Percentiles rank a stretch among this genome's conserved stretches.
phyloP scores from a whole-genome alignment of 92 coral and sea anemone genomes.

The Zoanthus sociatus region DNA sequence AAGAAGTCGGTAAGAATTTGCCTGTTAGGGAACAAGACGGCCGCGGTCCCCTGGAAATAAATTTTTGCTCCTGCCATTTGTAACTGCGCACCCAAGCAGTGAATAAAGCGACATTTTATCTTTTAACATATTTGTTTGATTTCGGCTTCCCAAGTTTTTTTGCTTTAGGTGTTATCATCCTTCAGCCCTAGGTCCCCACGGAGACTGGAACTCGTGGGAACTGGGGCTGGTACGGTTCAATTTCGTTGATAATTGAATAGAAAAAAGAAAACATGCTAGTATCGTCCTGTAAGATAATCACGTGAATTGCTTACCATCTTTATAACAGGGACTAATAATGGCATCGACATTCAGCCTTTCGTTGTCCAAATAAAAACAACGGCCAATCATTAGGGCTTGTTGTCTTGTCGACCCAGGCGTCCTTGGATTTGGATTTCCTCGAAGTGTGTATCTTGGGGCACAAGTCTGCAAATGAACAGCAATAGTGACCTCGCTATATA shows the following conservation, averaged over 20 bases:
- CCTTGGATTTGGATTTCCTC: slow-evolving; percentile 14
- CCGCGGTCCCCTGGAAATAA: no score
- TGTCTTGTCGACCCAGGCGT: background rate
- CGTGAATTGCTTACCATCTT: slow-evolving; percentile 52
- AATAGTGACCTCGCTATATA: background rate
- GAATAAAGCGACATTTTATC: no score
- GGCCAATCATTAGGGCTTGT: slow-evolving; percentile 51
- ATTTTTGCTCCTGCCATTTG: no score
- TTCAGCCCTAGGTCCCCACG: no score
- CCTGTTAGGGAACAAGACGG: no score
- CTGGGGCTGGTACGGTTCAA: background rate
- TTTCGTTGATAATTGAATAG: background rate
- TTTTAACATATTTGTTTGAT: no score
- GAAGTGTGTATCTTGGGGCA: slow-evolving; percentile 72
- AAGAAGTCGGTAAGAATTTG: no score
- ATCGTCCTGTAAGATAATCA: no score
- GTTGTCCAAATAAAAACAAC: slow-evolving; percentile 63
- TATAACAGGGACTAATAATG: slow-evolving; percentile 55
- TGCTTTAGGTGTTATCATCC: no score
- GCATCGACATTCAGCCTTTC: slow-evolving; percentile 12
- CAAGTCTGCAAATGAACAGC: slow-evolving; percentile 60
- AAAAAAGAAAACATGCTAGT: background rate
- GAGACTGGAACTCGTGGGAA: no score
- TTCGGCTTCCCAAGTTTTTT: no score
- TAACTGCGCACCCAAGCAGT: no score